Base-by-base conservation (phyloP, 2,888 invertebrate species). In the Oscheius sp. region DNA sequence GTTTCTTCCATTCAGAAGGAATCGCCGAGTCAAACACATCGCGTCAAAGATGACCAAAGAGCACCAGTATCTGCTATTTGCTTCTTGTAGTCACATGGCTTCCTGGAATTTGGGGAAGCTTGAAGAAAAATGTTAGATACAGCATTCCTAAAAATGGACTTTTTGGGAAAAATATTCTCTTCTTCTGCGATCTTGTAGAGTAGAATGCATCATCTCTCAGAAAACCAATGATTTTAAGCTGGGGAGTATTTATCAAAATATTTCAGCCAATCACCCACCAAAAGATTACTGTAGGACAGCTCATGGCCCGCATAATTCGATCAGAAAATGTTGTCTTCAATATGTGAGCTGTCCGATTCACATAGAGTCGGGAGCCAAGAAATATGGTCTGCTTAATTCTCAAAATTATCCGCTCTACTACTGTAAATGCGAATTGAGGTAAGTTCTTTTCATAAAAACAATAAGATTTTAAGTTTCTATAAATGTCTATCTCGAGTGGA, bases 351-450 rank as follows among this genome's bases (percentile, higher is more conserved):
- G 66, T 29, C 66, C 66, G 0, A 29, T 66, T 12, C 42, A 37
- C n/a, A 29, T 66, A 5, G 66, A 66, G 12, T 25, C n/a, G 3
- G 66, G 50, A 45, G 57, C 31, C 17, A 57, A 5, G 4, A 66
- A 66, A 31, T 66, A 66, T 39, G 45, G 53, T 15, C 42, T 66
- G 31, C 15, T 23, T 4, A 66, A 66, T 25, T 23, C n/a, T 10
- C 29, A 39, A 12, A 23, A 33, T 27, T 66, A 66, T 27, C 66
- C 46, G 10, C 31, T 66, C 5, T 55, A 66, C 46, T 66, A 66
- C 34, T 66, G 66, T 29, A 34, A 55, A n/a, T 66, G 66, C 20
- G 66, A 66, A 20, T 37, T 20, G n/a, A 66, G 55, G 66, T 53
- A n/a, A 29, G 55, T 42, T 37, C 20, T n/a, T 31, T 8, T 46